Evolutionary conservation across 1,140 invertebrate species (phyloP), one percentile per base, ranked within the genome.

Genomic region (Drosophila pandora): DNA sequence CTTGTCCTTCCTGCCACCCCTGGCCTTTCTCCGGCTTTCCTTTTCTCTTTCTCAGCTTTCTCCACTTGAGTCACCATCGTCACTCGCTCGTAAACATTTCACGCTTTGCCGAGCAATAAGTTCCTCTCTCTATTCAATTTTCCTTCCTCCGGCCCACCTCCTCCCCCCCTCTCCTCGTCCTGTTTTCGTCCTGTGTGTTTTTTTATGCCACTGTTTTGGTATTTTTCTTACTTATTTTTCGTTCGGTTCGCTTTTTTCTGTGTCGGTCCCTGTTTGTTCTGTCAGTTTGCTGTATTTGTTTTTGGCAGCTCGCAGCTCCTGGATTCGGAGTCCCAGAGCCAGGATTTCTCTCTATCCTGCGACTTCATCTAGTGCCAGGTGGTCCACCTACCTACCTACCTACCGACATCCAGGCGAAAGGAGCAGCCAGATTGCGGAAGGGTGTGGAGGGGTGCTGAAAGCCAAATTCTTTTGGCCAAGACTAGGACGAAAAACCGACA

Each of bases 71-170:
- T 87, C 83, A 75, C 78, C 82, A 83, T 82, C 75, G 83, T 88
- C 82, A 88, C 64, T 88, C 79, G 82, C 78, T 87, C 83, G 82
- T 87, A 88, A 87, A 82, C 83, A 87, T 87, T 87, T 87, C 67
- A 87, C 83, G 82, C 82, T 87, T 87, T 87, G 82, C 83, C 82
- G 72, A 82, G 83, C 82, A 87, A 87, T 87, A 82, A 87, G 69
- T 76, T 59, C 48, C 25, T 61, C 68, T 56, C 59, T 49, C 47
- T 65, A 9, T 21, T 53, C 13, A 41, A 54, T 41, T 68, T 34
- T 62, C 50, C 34, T 10, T 5, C 28, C 1, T 22, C 34, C 61
- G 7, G 2, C 2, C 32, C 32, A 7, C 10, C 7, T 10, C 32
- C 8, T 8, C 32, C 8, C 8, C 10, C 32, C 10, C 32, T 10